A percentile compares a stretch with the other conserved stretches of the same genome.
Conservation (phyloP, 2,888 invertebrate species). For the Bruchidius siliquastri region DNA sequence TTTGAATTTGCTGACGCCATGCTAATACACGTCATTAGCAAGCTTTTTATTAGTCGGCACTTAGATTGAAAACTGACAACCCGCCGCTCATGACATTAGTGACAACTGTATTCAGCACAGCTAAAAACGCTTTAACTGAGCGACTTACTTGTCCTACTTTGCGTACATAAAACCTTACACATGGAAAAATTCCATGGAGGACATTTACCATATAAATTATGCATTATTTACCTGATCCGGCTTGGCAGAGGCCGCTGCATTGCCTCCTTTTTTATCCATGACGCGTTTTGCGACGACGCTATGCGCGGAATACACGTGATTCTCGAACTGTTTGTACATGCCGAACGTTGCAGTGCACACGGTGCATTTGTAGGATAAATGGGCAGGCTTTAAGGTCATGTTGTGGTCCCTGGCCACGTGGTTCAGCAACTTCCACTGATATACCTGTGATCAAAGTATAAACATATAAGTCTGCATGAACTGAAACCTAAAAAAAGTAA, state of each 20-base stretch:
- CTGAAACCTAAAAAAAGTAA: too few relatives aligned
- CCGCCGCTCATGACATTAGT: too few relatives aligned
- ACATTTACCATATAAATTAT: too few relatives aligned
- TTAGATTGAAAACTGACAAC: too few relatives aligned
- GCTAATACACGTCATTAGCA: too few relatives aligned
- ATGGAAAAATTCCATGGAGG: too few relatives aligned
- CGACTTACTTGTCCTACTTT: too few relatives aligned
- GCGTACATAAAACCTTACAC: too few relatives aligned
- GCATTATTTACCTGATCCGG: conserved; percentile 1
- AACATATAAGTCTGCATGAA: neutral
- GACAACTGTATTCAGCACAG: too few relatives aligned
- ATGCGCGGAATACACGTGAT: conserved; percentile 89
- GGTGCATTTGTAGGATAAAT: conserved; percentile 91
- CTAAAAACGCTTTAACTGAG: too few relatives aligned
- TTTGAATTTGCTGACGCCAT: too few relatives aligned
- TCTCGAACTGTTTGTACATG: conserved; percentile 93
- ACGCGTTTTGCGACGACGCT: conserved; percentile 85
- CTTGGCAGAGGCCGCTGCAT: conserved; percentile 25
- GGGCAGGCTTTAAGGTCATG: conserved; percentile 86
- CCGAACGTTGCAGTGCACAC: conserved; percentile 92
- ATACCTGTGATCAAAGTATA: conserved; percentile 59
- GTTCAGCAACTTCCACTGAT: conserved; percentile 88
- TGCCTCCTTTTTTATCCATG: conserved; percentile 65
- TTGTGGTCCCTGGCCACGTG: conserved; percentile 91
- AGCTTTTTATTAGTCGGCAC: too few relatives aligned